Base-by-base conservation (phyloP, 2,888 invertebrate species). In the Sclerodermus sp. region DNA sequence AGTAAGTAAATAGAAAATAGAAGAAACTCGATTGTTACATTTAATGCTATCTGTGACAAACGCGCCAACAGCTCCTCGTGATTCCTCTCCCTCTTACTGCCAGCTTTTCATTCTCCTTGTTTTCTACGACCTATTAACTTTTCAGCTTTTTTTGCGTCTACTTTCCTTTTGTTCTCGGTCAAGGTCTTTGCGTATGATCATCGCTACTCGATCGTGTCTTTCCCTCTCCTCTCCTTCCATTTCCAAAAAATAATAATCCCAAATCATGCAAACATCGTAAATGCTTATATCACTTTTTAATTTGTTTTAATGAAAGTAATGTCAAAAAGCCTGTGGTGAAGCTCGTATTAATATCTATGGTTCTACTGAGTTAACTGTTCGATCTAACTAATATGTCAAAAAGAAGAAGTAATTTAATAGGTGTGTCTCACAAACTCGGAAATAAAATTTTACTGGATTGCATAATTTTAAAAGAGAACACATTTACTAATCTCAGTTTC, bases 1-100 rank as follows among this genome's bases (percentile, higher is more conserved):
- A 65, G 71, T 72, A 57, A 72, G 69, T 60, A 47, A 50, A 47
- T 12, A 12, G 4, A 8, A 34, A 34, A 12, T 23, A 5, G 23
- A 23, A 23, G 8, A 23, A 23, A 5, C 4, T 23, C 23, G 3
- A 23, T 23, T 23, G 3, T 23, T 23, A 23, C 8, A 23, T 23
- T 5, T 5, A 23, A 5, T 23, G 23, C 8, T 23, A 5, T 23
- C 8, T 5, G 23, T 23, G 3, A 23, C 3, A 23, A 23, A n/a
- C 3, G 23, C 3, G 23, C 23, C 8, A 23, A n/a, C n/a, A n/a
- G n/a, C n/a, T 29, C 16, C 36, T 42, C 17, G 15, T 34, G 4
- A 34, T 45, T 42, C 45, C 31, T 17, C 23, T 39, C 38, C 39
- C 13, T 13, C 6, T 13, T 13, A 4, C 34, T 14, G 3, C 14